These are phyloP conservation scores for Mastigias papua DNA, from an alignment of 30 jellyfish, hydroid and myxozoan species.

Conservation along the genomic window DNA sequence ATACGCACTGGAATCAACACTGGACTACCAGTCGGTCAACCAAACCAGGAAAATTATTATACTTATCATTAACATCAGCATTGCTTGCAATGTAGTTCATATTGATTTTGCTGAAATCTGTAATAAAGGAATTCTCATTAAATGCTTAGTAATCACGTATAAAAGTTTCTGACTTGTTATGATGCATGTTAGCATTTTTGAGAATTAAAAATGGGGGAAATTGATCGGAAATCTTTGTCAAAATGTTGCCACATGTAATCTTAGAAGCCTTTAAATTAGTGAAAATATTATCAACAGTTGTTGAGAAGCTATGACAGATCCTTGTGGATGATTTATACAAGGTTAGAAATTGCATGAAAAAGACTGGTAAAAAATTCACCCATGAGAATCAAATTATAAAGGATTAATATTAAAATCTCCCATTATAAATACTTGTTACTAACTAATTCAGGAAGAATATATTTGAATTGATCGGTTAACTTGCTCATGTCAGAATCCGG, in stretches of 20 bases:
- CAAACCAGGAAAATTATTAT: conserved; percentile 7
- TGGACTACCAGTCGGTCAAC: conserved; percentile 51
- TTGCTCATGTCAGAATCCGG: conserved; percentile 3
- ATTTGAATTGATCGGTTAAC: conserved; percentile 27
- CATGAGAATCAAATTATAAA: conserved; percentile 20
- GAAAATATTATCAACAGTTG: conserved; percentile 32
- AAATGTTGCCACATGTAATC: conserved; percentile 41
- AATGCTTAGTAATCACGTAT: background rate
- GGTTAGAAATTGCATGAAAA: conserved; percentile 17
- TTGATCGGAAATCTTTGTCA: background rate
- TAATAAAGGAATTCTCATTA: background rate
- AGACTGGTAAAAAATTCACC: background rate
- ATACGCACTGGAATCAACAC: conserved; percentile 33
- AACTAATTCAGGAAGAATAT: conserved; percentile 6
- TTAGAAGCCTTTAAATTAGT: conserved; percentile 16
- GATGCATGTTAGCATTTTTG: conserved; percentile 15
- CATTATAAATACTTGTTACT: background rate
- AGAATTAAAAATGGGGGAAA: conserved; percentile 49
- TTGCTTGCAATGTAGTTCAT: background rate
- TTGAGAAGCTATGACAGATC: background rate
- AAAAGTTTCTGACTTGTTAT: conserved; percentile 14
- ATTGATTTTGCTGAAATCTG: background rate
- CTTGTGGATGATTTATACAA: conserved; percentile 31
- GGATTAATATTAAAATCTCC: conserved; percentile 56
- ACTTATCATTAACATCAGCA: conserved; percentile 27